Evolutionary conservation across 2,113 vertebrate species (phyloP).

Genomic region (Labeo catla): DNA sequence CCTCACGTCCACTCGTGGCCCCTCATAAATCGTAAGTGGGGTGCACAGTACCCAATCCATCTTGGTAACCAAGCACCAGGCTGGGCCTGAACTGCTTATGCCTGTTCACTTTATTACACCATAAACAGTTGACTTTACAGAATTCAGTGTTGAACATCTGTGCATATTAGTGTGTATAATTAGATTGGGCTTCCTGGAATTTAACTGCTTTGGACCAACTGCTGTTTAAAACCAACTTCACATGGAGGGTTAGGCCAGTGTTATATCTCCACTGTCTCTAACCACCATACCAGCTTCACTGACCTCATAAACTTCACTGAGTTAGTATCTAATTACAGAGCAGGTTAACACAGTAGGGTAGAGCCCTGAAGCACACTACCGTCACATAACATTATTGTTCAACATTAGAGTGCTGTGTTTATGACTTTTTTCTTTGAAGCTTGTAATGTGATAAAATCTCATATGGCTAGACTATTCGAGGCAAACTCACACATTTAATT

Average conservation of each 20-base stretch:
- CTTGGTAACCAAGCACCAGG: slow-evolving; percentile 52
- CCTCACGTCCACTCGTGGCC: slow-evolving; percentile 80
- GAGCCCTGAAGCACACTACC: background rate
- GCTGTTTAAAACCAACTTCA: slow-evolving; percentile 55
- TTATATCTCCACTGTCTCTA: slow-evolving; percentile 20
- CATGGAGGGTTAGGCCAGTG: slow-evolving; percentile 50
- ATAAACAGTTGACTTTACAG: slow-evolving; percentile 6
- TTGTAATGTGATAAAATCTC: background rate
- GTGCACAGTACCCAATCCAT: slow-evolving; percentile 64
- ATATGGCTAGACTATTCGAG: background rate
- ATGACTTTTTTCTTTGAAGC: slow-evolving; percentile 42
- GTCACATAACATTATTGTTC: slow-evolving; percentile 32
- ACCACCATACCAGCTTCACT: slow-evolving; percentile 35
- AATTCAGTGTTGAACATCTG: slow-evolving; percentile 11
- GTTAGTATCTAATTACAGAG: slow-evolving; percentile 48
- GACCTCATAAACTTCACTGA: slow-evolving; percentile 46
- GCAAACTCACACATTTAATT: slow-evolving; percentile 11
- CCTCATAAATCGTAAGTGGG: slow-evolving; percentile 95
- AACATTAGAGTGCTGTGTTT: slow-evolving; percentile 26
- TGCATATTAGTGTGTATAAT: slow-evolving; percentile 1
- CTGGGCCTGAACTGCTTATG: slow-evolving; percentile 37
- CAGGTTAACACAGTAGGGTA: slow-evolving; percentile 14
- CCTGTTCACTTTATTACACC: slow-evolving; percentile 38
- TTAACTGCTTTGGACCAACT: slow-evolving; percentile 49
- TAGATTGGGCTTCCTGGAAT: slow-evolving; percentile 13